These are phyloP conservation scores for Hypomecis atomaria DNA, from an alignment of 2,888 invertebrate genomes.

Conservation along the genomic window DNA sequence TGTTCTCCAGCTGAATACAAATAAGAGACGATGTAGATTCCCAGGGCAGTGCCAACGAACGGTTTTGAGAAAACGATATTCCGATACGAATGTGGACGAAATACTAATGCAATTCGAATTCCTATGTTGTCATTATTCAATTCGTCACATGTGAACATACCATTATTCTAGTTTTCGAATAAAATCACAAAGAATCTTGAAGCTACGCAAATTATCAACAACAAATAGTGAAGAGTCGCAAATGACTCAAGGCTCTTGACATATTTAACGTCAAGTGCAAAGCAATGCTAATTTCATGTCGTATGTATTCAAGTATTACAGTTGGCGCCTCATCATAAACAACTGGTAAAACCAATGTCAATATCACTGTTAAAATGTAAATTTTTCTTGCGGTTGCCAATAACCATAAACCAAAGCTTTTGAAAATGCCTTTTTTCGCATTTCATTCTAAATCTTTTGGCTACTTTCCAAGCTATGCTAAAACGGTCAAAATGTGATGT, in stretches of 20 bases:
- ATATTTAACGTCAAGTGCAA: constrained; percentile 9
- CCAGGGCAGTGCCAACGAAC: constrained; percentile 75
- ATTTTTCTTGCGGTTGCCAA: constrained; percentile 49
- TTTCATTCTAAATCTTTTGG: constrained; percentile 70
- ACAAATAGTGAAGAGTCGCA: constrained; percentile 11
- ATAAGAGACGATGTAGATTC: constrained; percentile 67
- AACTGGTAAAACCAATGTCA: constrained; percentile 35
- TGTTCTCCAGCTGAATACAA: constrained; percentile 63
- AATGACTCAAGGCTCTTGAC: constrained; percentile 9
- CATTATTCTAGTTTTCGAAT: constrained; percentile 42
- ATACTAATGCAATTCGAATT: constrained; percentile 74
- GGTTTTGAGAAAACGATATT: constrained; percentile 82
- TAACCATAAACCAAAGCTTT: constrained; percentile 52
- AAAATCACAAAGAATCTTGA: constrained; percentile 11
- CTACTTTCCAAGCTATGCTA: constrained; percentile 65
- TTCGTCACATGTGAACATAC: constrained; percentile 71
- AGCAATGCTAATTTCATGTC: constrained; percentile 10
- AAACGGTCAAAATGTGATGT: constrained; percentile 64
- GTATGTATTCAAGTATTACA: constrained; percentile 13
- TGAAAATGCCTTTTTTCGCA: constrained; percentile 63
- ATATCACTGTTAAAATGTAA: constrained; percentile 32
- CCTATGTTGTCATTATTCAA: constrained; percentile 70
- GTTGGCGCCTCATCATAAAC: constrained; percentile 29
- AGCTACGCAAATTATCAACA: background rate
- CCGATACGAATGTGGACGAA: constrained; percentile 65